These are phyloP conservation scores for Lycaena phlaeas DNA, from an alignment of 2,888 invertebrate species.

Conservation along the genomic window DNA sequence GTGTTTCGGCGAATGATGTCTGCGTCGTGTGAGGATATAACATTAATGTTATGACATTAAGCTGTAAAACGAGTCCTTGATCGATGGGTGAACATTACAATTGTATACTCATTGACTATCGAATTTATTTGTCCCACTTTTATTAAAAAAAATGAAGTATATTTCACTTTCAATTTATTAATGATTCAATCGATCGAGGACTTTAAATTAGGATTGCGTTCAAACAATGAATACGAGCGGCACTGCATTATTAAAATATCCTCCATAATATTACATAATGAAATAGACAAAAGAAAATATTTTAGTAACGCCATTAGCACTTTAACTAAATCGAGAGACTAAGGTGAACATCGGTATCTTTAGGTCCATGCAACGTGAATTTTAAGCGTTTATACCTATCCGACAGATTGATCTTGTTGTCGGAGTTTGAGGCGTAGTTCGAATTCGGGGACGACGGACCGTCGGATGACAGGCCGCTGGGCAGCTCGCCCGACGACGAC, in stretches of 20 bases:
- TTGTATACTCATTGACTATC: no score
- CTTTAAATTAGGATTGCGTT: neutral
- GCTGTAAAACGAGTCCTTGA: neutral
- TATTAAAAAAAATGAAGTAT: no score
- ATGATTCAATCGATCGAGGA: constrained; percentile 3
- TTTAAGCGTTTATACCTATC: constrained; percentile 40
- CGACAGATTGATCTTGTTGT: constrained; percentile 29
- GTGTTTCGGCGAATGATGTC: no score
- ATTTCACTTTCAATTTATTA: no score
- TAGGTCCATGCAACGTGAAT: neutral
- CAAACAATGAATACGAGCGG: constrained; percentile 1
- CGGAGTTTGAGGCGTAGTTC: constrained; percentile 47
- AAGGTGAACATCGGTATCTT: no score
- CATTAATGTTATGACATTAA: neutral
- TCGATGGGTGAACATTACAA: neutral
- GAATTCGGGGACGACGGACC: constrained; percentile 88
- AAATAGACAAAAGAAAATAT: neutral
- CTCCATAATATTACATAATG: neutral
- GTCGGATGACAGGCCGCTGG: constrained; percentile 78
- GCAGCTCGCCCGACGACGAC: constrained; percentile 70
- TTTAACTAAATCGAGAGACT: neutral
- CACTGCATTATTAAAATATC: constrained; percentile 10
- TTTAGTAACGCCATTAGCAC: neutral
- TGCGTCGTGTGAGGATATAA: neutral
- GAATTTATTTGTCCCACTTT: no score